These are phyloP conservation scores for Helicoverpa assulta DNA, from an alignment of 2,888 invertebrate species.

Conservation along the genomic window DNA sequence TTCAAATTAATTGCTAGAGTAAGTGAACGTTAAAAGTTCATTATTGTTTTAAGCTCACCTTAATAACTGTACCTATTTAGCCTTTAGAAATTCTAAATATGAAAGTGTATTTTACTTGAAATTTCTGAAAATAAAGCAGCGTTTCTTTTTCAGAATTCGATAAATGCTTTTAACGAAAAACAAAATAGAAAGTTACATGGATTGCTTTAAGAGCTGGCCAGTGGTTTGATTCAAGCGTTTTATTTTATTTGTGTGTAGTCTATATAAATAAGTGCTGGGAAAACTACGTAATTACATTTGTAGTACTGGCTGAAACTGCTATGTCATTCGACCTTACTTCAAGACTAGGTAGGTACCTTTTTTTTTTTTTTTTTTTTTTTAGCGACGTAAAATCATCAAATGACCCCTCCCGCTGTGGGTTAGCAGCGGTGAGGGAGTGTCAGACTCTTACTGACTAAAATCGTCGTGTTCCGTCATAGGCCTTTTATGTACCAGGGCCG, in stretches of 20 bases:
- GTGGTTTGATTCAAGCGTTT: conserved; percentile 7
- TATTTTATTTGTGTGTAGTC: conserved; percentile 3
- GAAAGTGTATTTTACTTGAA: conserved; percentile 4
- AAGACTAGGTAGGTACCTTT: too few species aligned
- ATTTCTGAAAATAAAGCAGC: neutral
- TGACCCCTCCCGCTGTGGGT: too few species aligned
- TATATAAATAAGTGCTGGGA: conserved; percentile 24
- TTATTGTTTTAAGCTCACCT: neutral
- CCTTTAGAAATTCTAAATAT: neutral
- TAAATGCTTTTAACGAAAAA: conserved; percentile 37
- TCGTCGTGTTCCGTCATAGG: too few species aligned
- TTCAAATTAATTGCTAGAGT: conserved; percentile 8
- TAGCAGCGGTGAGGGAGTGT: too few species aligned
- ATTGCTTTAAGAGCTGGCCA: conserved; percentile 24
- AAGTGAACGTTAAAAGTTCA: neutral
- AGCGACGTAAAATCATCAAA: too few species aligned
- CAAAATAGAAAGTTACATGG: conserved; percentile 20
- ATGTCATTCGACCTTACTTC: neutral
- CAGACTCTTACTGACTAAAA: too few species aligned
- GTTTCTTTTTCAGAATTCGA: neutral
- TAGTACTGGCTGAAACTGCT: neutral
- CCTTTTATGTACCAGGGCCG: too few species aligned
- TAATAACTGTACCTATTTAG: neutral
- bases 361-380: too few species aligned
- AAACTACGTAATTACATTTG: conserved; percentile 24